A percentile compares a stretch with the other conserved stretches of the same genome.
Conservation (phyloP, 1,140 invertebrate genomes). For the Musca vetustissima region DNA sequence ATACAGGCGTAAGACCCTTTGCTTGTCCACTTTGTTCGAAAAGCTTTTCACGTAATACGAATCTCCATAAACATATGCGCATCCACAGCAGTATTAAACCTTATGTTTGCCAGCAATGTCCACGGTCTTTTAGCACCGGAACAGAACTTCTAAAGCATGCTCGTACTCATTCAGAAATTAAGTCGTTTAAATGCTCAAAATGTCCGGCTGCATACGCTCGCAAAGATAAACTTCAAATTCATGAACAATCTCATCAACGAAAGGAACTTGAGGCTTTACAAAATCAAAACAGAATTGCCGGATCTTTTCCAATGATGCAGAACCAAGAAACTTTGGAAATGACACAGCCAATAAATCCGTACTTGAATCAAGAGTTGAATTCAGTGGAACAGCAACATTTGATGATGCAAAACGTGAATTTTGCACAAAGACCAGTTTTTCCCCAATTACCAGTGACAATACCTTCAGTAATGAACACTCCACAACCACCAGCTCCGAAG, state of each 20-base stretch:
- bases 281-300: background rate
- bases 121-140: constrained; percentile 72
- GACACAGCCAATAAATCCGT: background rate
- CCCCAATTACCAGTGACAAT: background rate
- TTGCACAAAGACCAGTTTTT: background rate
- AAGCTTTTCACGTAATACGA: constrained; percentile 74
- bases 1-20: constrained; percentile 70
- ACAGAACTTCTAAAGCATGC: constrained; percentile 69
- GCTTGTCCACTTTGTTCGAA: constrained; percentile 69
- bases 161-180: constrained; percentile 70
- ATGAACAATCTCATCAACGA: constrained; percentile 61
- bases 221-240: constrained; percentile 63
- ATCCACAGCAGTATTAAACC: constrained; percentile 69
- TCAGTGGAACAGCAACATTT: background rate
- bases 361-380: background rate
- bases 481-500: background rate
- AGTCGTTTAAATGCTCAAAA: constrained; percentile 67
- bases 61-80: constrained; percentile 82
- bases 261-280: constrained; percentile 29
- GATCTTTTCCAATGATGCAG: background rate
- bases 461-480: background rate
- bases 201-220: constrained; percentile 69
- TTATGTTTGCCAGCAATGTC: constrained; percentile 72
- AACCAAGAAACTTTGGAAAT: constrained; percentile 5
- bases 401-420: background rate